Conservation (phyloP, 2,113 vertebrate species). For the Hypanus sabinus region DNA sequence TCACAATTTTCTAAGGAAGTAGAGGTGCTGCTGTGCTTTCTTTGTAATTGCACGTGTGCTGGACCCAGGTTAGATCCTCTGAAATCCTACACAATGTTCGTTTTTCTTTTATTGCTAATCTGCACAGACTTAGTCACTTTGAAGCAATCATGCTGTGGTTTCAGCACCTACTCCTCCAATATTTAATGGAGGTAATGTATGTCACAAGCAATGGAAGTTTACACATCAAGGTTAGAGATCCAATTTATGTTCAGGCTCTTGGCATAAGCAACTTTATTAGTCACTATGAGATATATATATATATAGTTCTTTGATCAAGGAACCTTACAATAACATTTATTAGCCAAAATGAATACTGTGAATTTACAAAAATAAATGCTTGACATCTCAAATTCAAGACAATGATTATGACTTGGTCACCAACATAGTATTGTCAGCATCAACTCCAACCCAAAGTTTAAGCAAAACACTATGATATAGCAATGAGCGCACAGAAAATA, state of each 20-base stretch:
- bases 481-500: no score
- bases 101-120: background rate
- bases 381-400: background rate
- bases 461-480: background rate
- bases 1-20: no score
- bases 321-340: background rate
- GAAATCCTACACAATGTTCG: no score
- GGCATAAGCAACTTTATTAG: background rate
- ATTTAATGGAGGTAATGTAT: background rate
- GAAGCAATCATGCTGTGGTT: background rate
- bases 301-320: background rate
- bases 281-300: background rate
- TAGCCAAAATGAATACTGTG: conserved; percentile 6
- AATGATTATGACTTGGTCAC: background rate
- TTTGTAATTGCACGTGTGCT: no score
- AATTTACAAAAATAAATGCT: conserved; percentile 13
- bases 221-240: background rate
- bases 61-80: no score
- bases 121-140: background rate
- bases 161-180: background rate
- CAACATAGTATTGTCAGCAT: background rate
- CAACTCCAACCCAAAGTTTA: background rate
- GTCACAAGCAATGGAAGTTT: background rate
- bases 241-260: background rate
- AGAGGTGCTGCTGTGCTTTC: no score